Base-by-base conservation (phyloP, 2,888 invertebrate genomes). In the Lumbricus terrestris region DNA sequence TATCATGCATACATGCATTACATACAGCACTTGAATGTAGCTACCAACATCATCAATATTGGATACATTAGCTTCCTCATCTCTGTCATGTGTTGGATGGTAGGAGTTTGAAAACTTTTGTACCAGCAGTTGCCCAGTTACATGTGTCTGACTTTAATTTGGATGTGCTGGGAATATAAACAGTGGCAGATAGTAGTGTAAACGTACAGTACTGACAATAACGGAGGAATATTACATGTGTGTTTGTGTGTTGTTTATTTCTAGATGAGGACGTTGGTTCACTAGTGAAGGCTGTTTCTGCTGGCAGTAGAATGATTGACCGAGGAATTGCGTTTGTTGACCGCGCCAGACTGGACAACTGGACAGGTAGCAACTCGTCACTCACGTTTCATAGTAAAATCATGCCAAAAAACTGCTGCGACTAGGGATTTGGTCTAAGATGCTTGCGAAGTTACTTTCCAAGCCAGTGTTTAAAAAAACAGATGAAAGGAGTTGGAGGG, bases 271-370 rank as follows among this genome's bases (percentile, higher is more conserved):
- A 85, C 1, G 35, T 35, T 18, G 85, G 37, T 8, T 29, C 16
- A 85, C 85, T 85, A 35, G 85, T 85, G 85, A 85, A 85, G 16
- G 85, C 85, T 85, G 85, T 85, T 85, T 85, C 85, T 35, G 85
- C 85, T 85, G 85, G 85, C 20, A 85, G 85, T 18, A 85, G 85
- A 85, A 85, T 85, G 85, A 34, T 85, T 85, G 85, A 85, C 85
- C 85, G 37, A 13, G 85, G 85, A 16, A 23, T 34, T 35, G 85
- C 34, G 35, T 35, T 85, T 29, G 37, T 85, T 85, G 85, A 85
- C 37, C 85, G 37, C 16, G 23, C 85, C 85, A 85, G 15, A 85
- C 35, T 85, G 34, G 85, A 85, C 85, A 85, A 85, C 23, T 85
- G 85, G 85, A 37, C 85, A 85, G 85, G 85, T 85, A 47, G 23